Evolutionary conservation across 2,113 vertebrate species (phyloP).

Genomic region (Genyomyrus donnyi): DNA sequence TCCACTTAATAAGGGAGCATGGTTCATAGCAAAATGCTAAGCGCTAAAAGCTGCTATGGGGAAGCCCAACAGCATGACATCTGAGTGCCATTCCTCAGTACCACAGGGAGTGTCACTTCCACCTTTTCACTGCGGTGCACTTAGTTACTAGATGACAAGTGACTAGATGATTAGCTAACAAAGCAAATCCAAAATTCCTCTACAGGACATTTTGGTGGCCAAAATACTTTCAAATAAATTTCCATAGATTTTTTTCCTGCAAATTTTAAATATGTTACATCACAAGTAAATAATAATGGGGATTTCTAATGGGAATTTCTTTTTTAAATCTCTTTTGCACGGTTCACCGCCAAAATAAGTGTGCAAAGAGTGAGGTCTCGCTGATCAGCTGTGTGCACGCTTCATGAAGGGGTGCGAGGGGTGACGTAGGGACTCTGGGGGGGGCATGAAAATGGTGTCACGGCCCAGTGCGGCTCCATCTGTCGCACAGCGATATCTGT

Average conservation of each 20-base stretch:
- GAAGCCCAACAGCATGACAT: not conserved
- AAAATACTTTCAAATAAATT: not conserved
- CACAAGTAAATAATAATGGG: not conserved
- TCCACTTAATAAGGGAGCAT: not conserved
- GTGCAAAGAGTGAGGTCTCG: not conserved
- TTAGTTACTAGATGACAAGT: not conserved
- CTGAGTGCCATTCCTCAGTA: not conserved
- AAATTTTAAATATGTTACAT: not conserved
- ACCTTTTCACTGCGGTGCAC: not conserved
- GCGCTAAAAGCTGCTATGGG: not conserved
- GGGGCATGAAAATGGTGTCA: not conserved
- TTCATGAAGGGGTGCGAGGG: not conserved
- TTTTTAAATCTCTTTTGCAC: not conserved
- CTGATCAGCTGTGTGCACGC: not conserved
- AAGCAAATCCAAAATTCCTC: not conserved
- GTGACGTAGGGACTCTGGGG: not conserved
- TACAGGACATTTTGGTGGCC: not conserved
- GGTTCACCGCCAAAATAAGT: not conserved
- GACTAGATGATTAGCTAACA: not conserved
- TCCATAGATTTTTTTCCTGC: not conserved
- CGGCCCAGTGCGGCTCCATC: not conserved
- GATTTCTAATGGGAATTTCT: not conserved
- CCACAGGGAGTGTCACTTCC: not conserved
- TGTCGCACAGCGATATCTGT: not conserved
- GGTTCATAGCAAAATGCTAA: not conserved